Evolutionary conservation across 23 tunicate species (phyloP).

Genomic region (Aplidium turbinatum): DNA sequence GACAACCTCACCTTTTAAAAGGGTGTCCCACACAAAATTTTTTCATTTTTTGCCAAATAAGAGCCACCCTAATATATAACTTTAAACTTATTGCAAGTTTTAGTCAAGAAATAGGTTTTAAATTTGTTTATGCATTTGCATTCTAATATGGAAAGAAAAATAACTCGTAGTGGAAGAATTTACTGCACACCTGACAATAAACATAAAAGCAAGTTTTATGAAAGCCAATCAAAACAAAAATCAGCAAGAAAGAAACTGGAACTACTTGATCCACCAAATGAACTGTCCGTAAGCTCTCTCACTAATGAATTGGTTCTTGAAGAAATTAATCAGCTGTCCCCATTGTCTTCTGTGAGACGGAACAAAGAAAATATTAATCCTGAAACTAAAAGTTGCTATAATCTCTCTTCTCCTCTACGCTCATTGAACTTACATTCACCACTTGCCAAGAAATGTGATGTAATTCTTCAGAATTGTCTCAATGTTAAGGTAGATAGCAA

Average conservation of each 20-base stretch:
- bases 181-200: not conserved
- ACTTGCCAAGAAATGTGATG: not conserved
- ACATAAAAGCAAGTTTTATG: not conserved
- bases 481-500: no score
- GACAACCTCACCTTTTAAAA: no score
- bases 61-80: no score
- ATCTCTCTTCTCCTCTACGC: slow-evolving; percentile 26
- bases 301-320: slow-evolving; percentile 12
- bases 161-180: not conserved
- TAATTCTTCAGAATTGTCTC: no score
- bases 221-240: not conserved
- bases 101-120: no score
- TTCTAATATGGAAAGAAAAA: not conserved
- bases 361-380: slow-evolving; percentile 20
- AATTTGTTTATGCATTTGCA: no score
- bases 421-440: slow-evolving; percentile 26
- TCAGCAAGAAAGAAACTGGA: not conserved
- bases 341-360: slow-evolving; percentile 44
- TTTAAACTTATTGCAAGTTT: no score
- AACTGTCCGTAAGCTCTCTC: not conserved
- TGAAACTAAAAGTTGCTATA: slow-evolving; percentile 3
- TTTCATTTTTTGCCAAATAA: no score
- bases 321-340: slow-evolving; percentile 56
- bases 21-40: no score
- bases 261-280: not conserved